Evolutionary conservation across 2,888 invertebrate genomes (phyloP), one percentile per base, ranked within the genome.

Genomic region (Gymnosoma rotundatum): DNA sequence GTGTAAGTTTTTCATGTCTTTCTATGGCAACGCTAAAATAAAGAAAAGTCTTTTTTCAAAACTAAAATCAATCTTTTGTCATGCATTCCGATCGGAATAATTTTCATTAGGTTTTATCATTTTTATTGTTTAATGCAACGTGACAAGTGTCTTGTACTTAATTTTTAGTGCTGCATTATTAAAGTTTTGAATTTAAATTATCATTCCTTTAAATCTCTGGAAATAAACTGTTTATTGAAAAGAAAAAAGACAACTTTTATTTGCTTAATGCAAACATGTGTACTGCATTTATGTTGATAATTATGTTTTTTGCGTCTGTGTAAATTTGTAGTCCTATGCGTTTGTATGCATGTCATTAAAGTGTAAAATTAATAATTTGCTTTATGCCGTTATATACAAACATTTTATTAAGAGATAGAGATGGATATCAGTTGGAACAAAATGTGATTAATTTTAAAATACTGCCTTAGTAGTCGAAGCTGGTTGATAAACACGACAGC

Each of bases 251-350:
- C n/a, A n/a, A n/a, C n/a, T n/a, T n/a, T 36, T 32, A 42, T 9
- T 78, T 63, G 56, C 14, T 64, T 64, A 72, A 78, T 36, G 36
- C 70, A 56, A 78, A 78, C 70, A 78, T 78, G 70, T 72, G 70
- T 72, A 63, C 56, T 72, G 45, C 56, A 72, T 72, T 70, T 58
- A 56, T 63, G 54, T 25, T 58, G 50, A 67, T 60, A 67, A 67
- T 78, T 56, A 38, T 69, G 18, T 8, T 61, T 54, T 56, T 12
- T 42, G n/a, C 52, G 60, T 69, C 3, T 70, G 5, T 50, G 20
- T 32, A n/a, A 20, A 9, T 16, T 20, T 74, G 18, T 2, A 9
- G n/a, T 12, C 14, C 50, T 61, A 4, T 61, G n/a, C 32, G 21
- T 61, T 18, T 52, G 38, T 16, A 3, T 21, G 60, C 67, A 54